Conservation (phyloP, 2,888 invertebrate species). For the Liopterus haemorrhoidalis region DNA sequence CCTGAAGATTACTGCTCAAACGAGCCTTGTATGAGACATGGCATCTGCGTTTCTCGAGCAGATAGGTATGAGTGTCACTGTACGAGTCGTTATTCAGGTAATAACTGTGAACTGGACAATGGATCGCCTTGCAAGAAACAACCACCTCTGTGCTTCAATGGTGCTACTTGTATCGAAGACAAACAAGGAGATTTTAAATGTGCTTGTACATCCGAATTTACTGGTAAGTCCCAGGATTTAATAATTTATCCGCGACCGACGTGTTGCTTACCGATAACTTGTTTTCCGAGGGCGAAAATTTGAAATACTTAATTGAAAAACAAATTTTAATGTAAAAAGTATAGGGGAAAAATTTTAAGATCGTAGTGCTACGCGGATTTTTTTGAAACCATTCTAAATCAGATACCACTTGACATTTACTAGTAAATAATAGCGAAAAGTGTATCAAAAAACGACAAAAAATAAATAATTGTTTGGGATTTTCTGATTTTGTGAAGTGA, state of each 20-base stretch:
- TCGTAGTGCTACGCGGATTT: no score
- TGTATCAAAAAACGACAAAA: no score
- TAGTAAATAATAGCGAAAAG: no score
- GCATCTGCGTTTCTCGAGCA: conserved; percentile 67
- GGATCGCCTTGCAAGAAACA: conserved; percentile 62
- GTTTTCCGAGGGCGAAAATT: background rate
- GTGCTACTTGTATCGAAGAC: conserved; percentile 66
- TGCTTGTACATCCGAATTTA: conserved; percentile 60
- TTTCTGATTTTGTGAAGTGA: no score
- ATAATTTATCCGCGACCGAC: no score
- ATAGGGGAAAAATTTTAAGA: no score
- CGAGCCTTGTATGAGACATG: conserved; percentile 79
- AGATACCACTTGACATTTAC: no score
- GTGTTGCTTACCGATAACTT: no score
- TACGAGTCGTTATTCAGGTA: conserved; percentile 75
- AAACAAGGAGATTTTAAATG: conserved; percentile 66
- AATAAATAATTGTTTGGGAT: no score
- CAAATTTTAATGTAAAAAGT: no score
- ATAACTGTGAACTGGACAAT: conserved; percentile 78
- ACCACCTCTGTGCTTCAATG: conserved; percentile 65
- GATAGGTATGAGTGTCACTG: conserved; percentile 82
- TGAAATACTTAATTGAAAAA: no score
- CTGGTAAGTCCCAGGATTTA: conserved; percentile 45
- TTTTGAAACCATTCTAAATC: no score
- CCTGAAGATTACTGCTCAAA: conserved; percentile 63